Conservation (phyloP, 2,797 vertebrate species). For the Neoniphon sammara region DNA sequence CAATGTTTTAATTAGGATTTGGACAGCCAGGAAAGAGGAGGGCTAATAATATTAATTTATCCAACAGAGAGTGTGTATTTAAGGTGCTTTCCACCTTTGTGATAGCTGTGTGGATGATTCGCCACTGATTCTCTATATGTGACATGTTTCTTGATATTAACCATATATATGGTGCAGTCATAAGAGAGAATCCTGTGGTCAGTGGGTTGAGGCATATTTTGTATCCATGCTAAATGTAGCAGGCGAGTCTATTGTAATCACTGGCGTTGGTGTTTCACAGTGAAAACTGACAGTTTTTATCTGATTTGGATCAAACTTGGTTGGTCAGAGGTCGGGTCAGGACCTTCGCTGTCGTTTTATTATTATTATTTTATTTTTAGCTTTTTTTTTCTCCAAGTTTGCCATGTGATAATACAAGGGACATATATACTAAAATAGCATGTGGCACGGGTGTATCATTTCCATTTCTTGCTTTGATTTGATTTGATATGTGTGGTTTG, state of each 20-base stretch:
- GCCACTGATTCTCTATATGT: conserved; percentile 12
- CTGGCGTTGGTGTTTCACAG: no score
- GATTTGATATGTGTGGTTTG: neutral
- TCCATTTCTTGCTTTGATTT: neutral
- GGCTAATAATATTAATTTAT: conserved; percentile 74
- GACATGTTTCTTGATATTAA: neutral
- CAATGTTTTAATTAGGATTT: conserved; percentile 84
- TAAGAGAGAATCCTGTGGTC: neutral
- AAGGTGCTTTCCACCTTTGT: conserved; percentile 27
- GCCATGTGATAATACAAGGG: no score
- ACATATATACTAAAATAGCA: no score
- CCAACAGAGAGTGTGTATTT: conserved; percentile 63
- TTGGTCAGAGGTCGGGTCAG: no score
- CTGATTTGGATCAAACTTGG: no score
- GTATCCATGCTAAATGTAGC: no score
- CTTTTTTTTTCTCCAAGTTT: no score
- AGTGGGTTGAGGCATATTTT: neutral
- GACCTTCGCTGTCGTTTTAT: no score
- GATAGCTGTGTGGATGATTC: conserved; percentile 42
- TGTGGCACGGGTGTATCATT: no score
- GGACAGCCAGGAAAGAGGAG: conserved; percentile 67
- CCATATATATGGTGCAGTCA: neutral
- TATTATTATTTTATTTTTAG: no score
- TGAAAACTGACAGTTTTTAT: no score
- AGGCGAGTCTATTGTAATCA: no score